These are phyloP conservation scores for Orius insidiosus DNA, from an alignment of 1,140 invertebrate genomes.

Conservation along the genomic window DNA sequence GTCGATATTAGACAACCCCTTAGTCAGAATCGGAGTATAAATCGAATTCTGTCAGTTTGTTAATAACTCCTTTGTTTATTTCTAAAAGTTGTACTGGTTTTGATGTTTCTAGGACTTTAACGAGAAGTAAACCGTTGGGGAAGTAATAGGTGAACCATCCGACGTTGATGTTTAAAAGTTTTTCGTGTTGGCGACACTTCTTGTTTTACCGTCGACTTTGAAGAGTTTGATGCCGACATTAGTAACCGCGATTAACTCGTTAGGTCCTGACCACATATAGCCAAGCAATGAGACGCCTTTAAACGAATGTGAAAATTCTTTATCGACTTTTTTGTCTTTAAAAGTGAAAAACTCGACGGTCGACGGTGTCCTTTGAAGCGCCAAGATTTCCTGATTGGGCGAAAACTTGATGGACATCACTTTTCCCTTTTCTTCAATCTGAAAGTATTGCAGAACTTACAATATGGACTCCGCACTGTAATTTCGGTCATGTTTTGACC, in stretches of 20 bases:
- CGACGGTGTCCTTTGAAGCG: constrained; percentile 65
- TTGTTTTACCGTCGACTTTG: constrained; percentile 31
- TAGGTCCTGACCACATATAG: constrained; percentile 75
- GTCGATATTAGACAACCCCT: constrained; percentile 48
- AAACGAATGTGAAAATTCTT: constrained; percentile 12
- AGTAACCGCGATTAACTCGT: constrained; percentile 78
- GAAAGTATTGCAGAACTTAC: constrained; percentile 53
- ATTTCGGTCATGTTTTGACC: constrained; percentile 74
- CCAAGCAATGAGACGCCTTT: constrained; percentile 65
- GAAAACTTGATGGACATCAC: constrained; percentile 92
- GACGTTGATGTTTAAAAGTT: constrained; percentile 41
- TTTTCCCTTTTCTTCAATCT: constrained; percentile 81
- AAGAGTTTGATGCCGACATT: constrained; percentile 83
- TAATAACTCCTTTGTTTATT: constrained; percentile 62
- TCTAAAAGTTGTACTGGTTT: constrained; percentile 69
- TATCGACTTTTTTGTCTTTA: constrained; percentile 20
- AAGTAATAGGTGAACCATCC: constrained; percentile 84
- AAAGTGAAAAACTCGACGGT: constrained; percentile 35
- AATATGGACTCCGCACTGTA: constrained; percentile 64
- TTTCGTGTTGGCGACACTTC: constrained; percentile 30
- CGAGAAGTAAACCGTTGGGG: constrained; percentile 55
- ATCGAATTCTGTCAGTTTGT: constrained; percentile 77
- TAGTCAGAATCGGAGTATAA: constrained; percentile 34
- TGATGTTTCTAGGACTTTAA: constrained; percentile 57
- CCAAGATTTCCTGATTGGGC: constrained; percentile 70